A percentile compares a stretch with the other conserved stretches of the same genome.
These are phyloP conservation scores for Cataglyphis altisquamis DNA, from an alignment of 2,888 invertebrate genomes.

Conservation along the genomic window DNA sequence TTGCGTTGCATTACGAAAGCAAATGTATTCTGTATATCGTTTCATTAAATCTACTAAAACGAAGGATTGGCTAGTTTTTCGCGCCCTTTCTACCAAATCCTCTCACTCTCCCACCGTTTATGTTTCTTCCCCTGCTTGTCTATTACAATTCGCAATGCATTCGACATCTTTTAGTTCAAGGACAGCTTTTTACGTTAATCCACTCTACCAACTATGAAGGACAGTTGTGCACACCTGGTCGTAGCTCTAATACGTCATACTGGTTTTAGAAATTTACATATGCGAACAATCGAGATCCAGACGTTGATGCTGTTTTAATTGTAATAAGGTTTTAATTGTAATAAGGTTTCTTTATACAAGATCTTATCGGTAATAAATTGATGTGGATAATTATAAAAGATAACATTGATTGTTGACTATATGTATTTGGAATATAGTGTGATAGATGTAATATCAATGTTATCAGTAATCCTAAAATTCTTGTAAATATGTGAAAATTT, in stretches of 20 bases:
- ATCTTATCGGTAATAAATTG: not conserved
- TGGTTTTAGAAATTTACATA: slow-evolving; percentile 40
- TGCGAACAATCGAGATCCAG: not conserved
- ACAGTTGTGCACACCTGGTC: slow-evolving; percentile 11
- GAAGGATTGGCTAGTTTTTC: slow-evolving; percentile 30
- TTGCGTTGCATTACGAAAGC: slow-evolving; percentile 75
- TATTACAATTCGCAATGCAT: not conserved
- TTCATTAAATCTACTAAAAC: slow-evolving; percentile 80
- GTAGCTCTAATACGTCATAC: slow-evolving; percentile 39
- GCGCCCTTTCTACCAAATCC: not conserved
- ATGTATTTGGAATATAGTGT: not conserved
- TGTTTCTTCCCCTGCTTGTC: not conserved
- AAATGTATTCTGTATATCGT: slow-evolving; percentile 82
- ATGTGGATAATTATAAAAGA: not conserved
- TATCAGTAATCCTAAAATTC: not conserved
- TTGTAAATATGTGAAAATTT: not conserved
- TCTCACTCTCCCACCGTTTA: not conserved
- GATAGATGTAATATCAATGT: not conserved
- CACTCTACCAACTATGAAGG: not conserved
- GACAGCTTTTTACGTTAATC: not conserved
- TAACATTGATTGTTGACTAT: not conserved
- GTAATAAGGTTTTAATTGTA: not conserved
- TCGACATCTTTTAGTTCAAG: not conserved
- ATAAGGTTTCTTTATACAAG: slow-evolving; percentile 7
- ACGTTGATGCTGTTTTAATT: not conserved